Conservation (phyloP, 2,113 vertebrate species). For the Pterocles gutturalis region DNA sequence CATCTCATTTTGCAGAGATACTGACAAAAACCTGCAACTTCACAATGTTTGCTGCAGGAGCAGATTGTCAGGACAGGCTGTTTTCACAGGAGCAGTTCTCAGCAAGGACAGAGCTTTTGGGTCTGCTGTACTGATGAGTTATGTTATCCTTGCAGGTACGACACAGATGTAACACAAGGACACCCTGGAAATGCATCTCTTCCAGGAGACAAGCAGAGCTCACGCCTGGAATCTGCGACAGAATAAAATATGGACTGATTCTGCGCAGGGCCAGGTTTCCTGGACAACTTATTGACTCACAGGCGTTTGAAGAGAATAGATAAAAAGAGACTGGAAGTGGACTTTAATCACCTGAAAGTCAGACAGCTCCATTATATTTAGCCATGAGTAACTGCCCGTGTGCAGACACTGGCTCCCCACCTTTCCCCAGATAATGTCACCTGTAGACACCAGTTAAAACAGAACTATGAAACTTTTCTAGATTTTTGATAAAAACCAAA, state of each 20-base stretch:
- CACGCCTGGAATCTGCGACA: background rate
- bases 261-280: background rate
- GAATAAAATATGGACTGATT: background rate
- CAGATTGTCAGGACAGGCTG: background rate
- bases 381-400: background rate
- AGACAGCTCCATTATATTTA: background rate
- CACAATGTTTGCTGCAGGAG: background rate
- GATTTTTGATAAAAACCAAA: background rate
- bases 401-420: background rate
- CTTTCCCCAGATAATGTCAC: background rate
- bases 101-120: background rate
- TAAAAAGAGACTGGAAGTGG: conserved; percentile 7
- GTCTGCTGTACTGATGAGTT: background rate
- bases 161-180: background rate
- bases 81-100: background rate
- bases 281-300: background rate
- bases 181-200: background rate
- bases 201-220: background rate
- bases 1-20: background rate
- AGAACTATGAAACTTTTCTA: background rate
- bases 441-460: background rate
- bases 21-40: background rate
- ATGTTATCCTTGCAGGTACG: background rate
- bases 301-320: background rate
- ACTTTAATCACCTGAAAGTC: conserved; percentile 26